Evolutionary conservation across 2,888 invertebrate species (phyloP).

Genomic region (Drosophila koepferae): DNA sequence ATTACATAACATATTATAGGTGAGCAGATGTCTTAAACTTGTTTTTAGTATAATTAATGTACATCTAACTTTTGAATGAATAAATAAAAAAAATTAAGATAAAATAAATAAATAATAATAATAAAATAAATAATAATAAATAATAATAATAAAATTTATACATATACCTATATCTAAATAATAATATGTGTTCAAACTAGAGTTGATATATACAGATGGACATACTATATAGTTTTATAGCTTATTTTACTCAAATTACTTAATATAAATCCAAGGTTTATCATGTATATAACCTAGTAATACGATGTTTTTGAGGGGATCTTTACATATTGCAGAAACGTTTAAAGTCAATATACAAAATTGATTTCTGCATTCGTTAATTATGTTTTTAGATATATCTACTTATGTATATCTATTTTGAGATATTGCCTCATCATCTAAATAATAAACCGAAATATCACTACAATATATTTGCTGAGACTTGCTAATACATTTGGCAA

Average conservation of each 20-base stretch:
- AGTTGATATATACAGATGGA: too few species aligned
- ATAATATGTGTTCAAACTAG: too few species aligned
- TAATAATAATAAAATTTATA: too few species aligned
- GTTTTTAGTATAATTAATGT: too few species aligned
- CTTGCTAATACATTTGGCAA: constrained; percentile 44
- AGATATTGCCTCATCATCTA: constrained; percentile 1
- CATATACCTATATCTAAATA: too few species aligned
- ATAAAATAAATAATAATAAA: too few species aligned
- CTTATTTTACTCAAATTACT: too few species aligned
- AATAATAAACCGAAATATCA: background rate
- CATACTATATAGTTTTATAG: too few species aligned
- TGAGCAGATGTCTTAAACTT: too few species aligned
- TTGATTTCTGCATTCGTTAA: background rate
- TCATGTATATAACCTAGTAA: background rate
- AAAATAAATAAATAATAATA: too few species aligned
- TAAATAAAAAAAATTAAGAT: too few species aligned
- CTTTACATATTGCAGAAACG: background rate
- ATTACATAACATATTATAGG: background rate
- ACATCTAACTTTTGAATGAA: too few species aligned
- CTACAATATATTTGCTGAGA: background rate
- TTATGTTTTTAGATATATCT: background rate
- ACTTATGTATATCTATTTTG: background rate
- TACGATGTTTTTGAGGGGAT: background rate
- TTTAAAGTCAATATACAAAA: background rate
- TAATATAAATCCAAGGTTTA: background rate